Conservation (phyloP, 2,888 invertebrate genomes). For the Diaphora mendica region DNA sequence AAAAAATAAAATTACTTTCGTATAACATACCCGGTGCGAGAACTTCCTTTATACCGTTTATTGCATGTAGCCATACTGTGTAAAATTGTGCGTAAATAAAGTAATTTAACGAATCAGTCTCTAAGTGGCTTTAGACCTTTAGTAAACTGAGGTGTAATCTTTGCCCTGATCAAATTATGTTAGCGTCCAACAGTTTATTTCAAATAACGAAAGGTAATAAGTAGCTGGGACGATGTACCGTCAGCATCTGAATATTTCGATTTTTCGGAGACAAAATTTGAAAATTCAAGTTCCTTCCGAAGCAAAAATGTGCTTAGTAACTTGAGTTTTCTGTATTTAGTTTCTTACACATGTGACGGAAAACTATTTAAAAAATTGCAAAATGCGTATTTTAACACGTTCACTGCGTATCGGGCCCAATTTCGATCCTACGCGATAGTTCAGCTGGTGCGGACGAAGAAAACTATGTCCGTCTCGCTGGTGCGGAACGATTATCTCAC, state of each 20-base stretch:
- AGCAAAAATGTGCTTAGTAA: no score
- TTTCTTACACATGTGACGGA: no score
- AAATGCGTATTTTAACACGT: no score
- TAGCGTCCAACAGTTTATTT: slow-evolving; percentile 69
- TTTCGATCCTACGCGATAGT: no score
- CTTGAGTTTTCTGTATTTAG: no score
- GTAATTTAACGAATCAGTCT: slow-evolving; percentile 75
- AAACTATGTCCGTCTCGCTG: no score
- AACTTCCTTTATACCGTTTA: slow-evolving; percentile 41
- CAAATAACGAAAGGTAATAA: slow-evolving; percentile 73
- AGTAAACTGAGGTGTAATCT: slow-evolving; percentile 64
- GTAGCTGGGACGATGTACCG: slow-evolving; percentile 59
- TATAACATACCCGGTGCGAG: slow-evolving; percentile 16
- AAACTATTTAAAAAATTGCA: no score
- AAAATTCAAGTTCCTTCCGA: background rate
- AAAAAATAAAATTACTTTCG: slow-evolving; percentile 7
- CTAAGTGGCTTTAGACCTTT: slow-evolving; percentile 66
- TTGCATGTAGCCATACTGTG: slow-evolving; percentile 37
- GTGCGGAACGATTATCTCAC: no score
- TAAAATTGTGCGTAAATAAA: slow-evolving; percentile 69
- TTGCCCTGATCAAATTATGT: slow-evolving; percentile 72
- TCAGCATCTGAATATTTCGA: slow-evolving; percentile 35
- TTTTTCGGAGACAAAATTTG: background rate
- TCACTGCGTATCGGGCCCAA: no score
- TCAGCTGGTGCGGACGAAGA: no score